Conservation (phyloP, 2,113 vertebrate species). For the Tenebrosternarchus preto region DNA sequence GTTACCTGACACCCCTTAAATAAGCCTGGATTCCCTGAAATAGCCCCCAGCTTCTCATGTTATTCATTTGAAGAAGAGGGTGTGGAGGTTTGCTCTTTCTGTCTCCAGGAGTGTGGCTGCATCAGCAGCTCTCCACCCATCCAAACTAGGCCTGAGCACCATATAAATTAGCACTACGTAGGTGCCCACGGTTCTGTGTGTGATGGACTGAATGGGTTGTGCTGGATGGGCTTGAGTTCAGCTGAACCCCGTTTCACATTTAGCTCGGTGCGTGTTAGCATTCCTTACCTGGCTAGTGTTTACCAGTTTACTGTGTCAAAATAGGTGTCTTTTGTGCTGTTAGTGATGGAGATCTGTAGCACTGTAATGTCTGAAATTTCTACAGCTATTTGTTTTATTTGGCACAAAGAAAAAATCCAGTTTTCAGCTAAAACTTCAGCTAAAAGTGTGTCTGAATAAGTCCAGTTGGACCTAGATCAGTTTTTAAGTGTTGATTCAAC, state of each 20-base stretch:
- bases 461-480: too few species aligned
- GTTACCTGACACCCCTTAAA: slow-evolving; percentile 10
- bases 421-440: too few species aligned
- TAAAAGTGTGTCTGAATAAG: too few species aligned
- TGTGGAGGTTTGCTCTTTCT: slow-evolving; percentile 57
- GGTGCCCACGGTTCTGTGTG: not conserved
- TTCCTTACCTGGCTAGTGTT: not conserved
- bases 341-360: not conserved
- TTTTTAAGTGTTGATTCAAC: too few species aligned
- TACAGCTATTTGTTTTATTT: too few species aligned
- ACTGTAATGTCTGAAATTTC: not conserved
- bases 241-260: not conserved
- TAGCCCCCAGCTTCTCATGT: not conserved
- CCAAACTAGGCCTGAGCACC: not conserved
- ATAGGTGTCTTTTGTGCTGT: not conserved
- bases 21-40: slow-evolving; percentile 48
- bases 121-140: not conserved
- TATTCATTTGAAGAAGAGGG: slow-evolving; percentile 19
- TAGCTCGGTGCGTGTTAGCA: not conserved
- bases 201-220: not conserved
- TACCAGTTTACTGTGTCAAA: not conserved
- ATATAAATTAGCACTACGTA: not conserved
- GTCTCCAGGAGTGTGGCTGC: slow-evolving; percentile 52
- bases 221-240: too few species aligned
- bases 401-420: too few species aligned